A percentile compares a stretch with the other conserved stretches of the same genome.
These are phyloP conservation scores for Crocuta crocuta DNA, from an alignment of 2,113 vertebrate genomes.

Conservation along the genomic window DNA sequence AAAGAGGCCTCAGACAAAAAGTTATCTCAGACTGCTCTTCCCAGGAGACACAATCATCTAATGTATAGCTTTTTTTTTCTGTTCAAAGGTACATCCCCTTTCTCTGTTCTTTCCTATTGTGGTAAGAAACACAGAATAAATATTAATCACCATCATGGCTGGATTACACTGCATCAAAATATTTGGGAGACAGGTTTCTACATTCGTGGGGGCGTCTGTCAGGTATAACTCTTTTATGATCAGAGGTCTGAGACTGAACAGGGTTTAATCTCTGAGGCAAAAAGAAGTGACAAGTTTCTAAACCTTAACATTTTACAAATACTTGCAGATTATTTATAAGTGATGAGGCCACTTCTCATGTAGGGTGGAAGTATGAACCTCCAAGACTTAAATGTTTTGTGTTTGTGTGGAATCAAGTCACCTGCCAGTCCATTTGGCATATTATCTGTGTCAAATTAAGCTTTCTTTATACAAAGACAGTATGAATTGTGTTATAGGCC, in stretches of 20 bases:
- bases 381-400: neutral
- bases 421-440: neutral
- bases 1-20: neutral
- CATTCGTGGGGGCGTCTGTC: neutral
- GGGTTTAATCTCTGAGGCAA: neutral
- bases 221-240: neutral
- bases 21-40: neutral
- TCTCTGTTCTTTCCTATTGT: neutral
- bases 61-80: neutral
- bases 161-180: neutral
- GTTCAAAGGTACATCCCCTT: neutral
- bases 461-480: neutral
- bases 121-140: neutral
- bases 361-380: neutral
- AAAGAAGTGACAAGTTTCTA: neutral
- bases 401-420: neutral
- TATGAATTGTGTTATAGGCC: neutral
- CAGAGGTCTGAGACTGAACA: neutral
- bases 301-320: neutral
- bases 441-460: neutral
- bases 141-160: neutral
- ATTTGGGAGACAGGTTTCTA: neutral
- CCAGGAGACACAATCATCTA: neutral
- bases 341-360: neutral
- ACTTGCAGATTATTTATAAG: neutral